Base-by-base conservation (phyloP, 2,797 vertebrate species). In the Alfaro cultratus region DNA sequence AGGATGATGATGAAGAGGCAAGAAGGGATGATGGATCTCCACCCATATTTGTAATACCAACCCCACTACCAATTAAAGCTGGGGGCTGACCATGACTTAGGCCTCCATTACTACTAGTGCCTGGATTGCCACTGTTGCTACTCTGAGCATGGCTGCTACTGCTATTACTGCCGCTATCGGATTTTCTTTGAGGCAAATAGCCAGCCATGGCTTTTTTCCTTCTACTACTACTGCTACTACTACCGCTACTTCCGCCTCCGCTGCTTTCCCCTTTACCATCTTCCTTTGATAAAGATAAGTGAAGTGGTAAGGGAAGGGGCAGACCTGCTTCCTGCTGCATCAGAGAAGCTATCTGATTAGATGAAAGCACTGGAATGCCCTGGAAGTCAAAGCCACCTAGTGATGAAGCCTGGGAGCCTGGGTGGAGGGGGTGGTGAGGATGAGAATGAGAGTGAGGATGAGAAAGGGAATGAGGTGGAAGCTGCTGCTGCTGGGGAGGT, bases 161-260 rank as follows among this genome's bases (percentile, higher is more conserved):
- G 83, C 82, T 92, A 89, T 90, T 94, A 89, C 77, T 93, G 74
- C 16, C 85, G 71, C 74, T 90, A 10, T 97, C 96, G 82, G 94
- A 89, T 91, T 97, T 97, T 91, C 96, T 96, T 86, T 97, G 96
- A 64, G 96, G 96, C 88, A 97, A 92, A 90, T 97, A 97, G 43
- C 96, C 96, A 12, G 95, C 96, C 96, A 97, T 97, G 31, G 96
- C 96, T 90, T 97, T 97, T 90, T 97, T 97, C 86, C 97, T 71
- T 90, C 96, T 73, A 91, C 97, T 77, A 86, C 96, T 91, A 80
- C 95, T 36, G 86, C 92, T 68, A 86, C 83, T 41, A 83, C 95
- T 62, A 83, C 94, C 76, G 87, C 93, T 85, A 86, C 91, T 90
- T 87, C 94, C 81, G 79, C 94, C 86, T 86, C 94, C 93, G 72